These are phyloP conservation scores for Eurois occulta DNA, from an alignment of 2,888 invertebrate genomes.

Conservation along the genomic window DNA sequence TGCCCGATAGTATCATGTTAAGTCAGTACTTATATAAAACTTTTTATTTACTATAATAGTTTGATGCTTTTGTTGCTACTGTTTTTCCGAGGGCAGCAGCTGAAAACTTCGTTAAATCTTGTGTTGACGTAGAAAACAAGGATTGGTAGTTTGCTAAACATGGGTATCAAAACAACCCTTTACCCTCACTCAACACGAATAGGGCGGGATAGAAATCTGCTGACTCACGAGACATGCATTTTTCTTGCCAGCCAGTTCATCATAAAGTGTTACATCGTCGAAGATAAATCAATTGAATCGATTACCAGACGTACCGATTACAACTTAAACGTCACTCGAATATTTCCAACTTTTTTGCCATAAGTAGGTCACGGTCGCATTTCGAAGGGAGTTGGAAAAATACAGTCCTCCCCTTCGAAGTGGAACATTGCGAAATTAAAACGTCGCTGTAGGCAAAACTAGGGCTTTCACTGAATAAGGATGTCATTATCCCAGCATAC, in stretches of 20 bases:
- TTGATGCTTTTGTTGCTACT: neutral
- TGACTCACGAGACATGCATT: constrained; percentile 40
- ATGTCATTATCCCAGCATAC: constrained; percentile 75
- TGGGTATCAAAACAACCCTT: constrained; percentile 24
- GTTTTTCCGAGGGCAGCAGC: neutral
- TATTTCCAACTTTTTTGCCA: constrained; percentile 56
- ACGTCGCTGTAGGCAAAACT: constrained; percentile 79
- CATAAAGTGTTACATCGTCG: constrained; percentile 34
- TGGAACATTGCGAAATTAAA: constrained; percentile 76
- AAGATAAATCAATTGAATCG: constrained; percentile 49
- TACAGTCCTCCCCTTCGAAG: constrained; percentile 68
- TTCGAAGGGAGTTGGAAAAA: constrained; percentile 72
- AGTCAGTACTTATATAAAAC: constrained; percentile 8
- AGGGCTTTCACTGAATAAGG: constrained; percentile 74
- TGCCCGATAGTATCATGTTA: constrained; percentile 21
- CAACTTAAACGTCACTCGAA: constrained; percentile 56
- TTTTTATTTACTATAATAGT: constrained; percentile 14
- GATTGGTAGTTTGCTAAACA: constrained; percentile 9
- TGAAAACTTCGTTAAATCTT: neutral
- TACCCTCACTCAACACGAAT: constrained; percentile 19
- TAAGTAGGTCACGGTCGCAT: constrained; percentile 81
- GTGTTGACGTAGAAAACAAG: constrained; percentile 3
- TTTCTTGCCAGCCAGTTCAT: constrained; percentile 24
- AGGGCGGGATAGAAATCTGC: constrained; percentile 26
- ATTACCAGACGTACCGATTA: constrained; percentile 45